Base-by-base conservation (phyloP, 1,140 invertebrate species). In the Rhagoletis zephyria region DNA sequence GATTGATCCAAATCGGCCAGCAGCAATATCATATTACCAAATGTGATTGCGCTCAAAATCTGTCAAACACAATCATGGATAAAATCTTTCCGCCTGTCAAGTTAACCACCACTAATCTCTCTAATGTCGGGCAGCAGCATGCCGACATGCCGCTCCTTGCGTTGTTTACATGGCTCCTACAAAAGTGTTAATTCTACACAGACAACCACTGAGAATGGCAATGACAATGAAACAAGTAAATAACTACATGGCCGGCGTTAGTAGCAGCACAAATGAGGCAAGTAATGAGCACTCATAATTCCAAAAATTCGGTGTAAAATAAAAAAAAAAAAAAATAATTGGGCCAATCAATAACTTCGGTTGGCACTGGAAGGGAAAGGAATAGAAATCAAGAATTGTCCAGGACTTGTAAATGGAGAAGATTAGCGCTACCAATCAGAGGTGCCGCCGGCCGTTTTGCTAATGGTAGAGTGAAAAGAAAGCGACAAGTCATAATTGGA, bases 51-150 rank as follows among this genome's bases (percentile, higher is more conserved):
- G 74, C 74, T 81, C 51, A 81, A 81, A 81, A 81, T 81, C 74
- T 81, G 74, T 81, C 74, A 81, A 81, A 81, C 74, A 81, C 74
- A 81, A 81, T 81, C 74, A 81, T 81, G 74, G 48, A 81, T 81
- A 19, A 81, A 30, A 81, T 81, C 74, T 81, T 81, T 81, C 74
- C 74, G 74, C 74, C 48, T 81, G 74, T 81, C 74, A 81, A 56
- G 74, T 81, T 81, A 81, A 81, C 74, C 74, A 81, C 74, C 74
- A 81, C 74, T 81, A 81, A 81, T 81, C 74, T 48, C 48, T 48
- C 74, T 81, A 81, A 81, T 81, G 48, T 81, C 74, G n/a, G n/a
- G 74, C 74, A 81, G 74, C 74, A 81, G 48, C 51, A 30, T 30
- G 30, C 30, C 30, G 30, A 0, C 30, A n/a, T 81, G 74, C 74